phyloP scores from a whole-genome alignment of 2,113 vertebrate species.

The Aphelocoma coerulescens region DNA sequence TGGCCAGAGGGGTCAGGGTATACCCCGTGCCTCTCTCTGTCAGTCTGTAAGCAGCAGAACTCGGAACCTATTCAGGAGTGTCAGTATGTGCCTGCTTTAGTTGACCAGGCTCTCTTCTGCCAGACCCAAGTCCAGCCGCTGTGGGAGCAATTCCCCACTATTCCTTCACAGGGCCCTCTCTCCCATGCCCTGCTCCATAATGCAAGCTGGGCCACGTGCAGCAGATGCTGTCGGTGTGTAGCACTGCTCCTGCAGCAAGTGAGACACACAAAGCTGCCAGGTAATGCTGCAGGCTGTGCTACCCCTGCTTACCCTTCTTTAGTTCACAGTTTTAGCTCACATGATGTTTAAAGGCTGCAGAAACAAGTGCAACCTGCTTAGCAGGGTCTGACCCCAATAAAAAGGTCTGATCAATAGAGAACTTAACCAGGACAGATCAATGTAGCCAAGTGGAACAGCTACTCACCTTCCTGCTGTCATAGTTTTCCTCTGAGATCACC shows the following conservation, averaged over 20 bases:
- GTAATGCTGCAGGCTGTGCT: background rate
- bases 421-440: background rate
- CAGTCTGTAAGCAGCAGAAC: background rate
- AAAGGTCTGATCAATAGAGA: background rate
- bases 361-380: background rate
- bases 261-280: background rate
- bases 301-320: background rate
- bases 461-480: background rate
- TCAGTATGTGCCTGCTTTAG: background rate
- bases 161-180: background rate
- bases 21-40: background rate
- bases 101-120: background rate
- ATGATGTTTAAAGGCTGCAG: background rate
- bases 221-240: background rate
- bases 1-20: background rate
- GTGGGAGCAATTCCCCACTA: fast-evolving
- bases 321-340: background rate
- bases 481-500: conserved; percentile 1
- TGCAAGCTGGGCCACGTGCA: fast-evolving
- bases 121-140: background rate
- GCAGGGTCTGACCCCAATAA: background rate
- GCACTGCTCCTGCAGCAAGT: background rate
- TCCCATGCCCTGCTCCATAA: fast-evolving
- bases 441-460: background rate
- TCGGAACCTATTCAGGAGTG: background rate